Conservation (phyloP, 2,113 vertebrate genomes). For the Varanus salvator region DNA sequence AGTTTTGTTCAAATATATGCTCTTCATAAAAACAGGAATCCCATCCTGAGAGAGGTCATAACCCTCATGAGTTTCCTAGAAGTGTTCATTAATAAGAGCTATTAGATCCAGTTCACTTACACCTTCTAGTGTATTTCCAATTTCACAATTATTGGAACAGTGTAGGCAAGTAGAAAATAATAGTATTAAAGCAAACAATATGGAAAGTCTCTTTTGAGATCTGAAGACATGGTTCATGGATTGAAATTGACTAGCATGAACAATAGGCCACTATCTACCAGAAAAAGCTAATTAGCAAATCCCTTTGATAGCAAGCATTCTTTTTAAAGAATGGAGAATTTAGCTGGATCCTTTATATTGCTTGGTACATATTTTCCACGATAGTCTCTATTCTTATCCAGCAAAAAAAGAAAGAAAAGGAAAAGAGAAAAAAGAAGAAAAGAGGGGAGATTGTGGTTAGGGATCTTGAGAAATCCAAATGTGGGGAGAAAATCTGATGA, state of each 20-base stretch:
- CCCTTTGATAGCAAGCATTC: not conserved
- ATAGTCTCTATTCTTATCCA: not conserved
- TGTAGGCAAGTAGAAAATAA: conserved; percentile 58
- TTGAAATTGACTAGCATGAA: conserved; percentile 39
- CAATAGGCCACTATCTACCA: not conserved
- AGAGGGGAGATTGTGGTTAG: not conserved
- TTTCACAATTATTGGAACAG: conserved; percentile 64
- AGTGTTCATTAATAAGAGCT: conserved; percentile 40
- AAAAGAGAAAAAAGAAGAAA: no score
- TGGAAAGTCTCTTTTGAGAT: conserved; percentile 37
- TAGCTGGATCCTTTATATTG: not conserved
- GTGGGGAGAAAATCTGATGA: no score
- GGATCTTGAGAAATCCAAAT: no score
- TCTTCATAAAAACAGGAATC: conserved; percentile 63
- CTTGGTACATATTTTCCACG: not conserved
- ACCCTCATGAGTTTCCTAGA: conserved; percentile 29
- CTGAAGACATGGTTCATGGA: conserved; percentile 45
- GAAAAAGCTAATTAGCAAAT: not conserved
- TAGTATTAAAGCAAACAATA: conserved; percentile 52
- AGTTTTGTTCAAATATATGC: conserved; percentile 56
- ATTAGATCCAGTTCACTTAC: conserved; percentile 47
- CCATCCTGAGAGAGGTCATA: conserved; percentile 50
- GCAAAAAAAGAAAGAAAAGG: no score
- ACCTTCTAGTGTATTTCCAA: conserved; percentile 48
- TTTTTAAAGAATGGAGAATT: not conserved